Conservation (phyloP, 1,140 invertebrate species). For the Drosophila equinoxialis region DNA sequence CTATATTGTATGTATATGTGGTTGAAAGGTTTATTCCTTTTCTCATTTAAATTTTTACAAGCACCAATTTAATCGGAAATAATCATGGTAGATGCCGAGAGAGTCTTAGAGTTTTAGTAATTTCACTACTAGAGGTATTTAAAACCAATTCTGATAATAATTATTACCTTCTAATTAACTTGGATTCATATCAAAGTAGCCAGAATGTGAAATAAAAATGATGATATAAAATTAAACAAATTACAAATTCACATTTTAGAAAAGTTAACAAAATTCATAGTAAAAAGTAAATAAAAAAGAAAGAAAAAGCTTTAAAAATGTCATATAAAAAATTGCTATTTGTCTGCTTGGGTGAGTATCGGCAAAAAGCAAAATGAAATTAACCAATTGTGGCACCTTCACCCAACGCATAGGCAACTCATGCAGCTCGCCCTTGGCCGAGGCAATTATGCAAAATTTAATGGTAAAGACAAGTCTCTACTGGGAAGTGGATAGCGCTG, state of each 20-base stretch:
- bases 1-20: too few species aligned
- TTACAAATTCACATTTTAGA: constrained; percentile 21
- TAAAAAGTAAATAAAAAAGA: background rate
- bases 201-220: background rate
- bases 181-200: background rate
- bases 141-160: too few species aligned
- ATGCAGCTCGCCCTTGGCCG: constrained; percentile 66
- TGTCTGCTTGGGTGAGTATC: constrained; percentile 62
- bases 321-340: constrained; percentile 56
- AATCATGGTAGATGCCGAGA: too few species aligned
- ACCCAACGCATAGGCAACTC: constrained; percentile 55
- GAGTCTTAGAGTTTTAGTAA: too few species aligned
- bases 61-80: too few species aligned
- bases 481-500: constrained; percentile 73
- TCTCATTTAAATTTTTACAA: too few species aligned
- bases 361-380: fast-evolving
- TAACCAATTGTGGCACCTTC: too few species aligned
- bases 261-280: constrained; percentile 23
- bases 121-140: too few species aligned
- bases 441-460: constrained; percentile 64
- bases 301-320: constrained; percentile 40
- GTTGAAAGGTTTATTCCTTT: too few species aligned
- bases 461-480: constrained; percentile 71
- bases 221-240: constrained; percentile 13
- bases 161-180: too few species aligned